Conservation (phyloP, 2,797 vertebrate species). For the Spea hammondii region DNA sequence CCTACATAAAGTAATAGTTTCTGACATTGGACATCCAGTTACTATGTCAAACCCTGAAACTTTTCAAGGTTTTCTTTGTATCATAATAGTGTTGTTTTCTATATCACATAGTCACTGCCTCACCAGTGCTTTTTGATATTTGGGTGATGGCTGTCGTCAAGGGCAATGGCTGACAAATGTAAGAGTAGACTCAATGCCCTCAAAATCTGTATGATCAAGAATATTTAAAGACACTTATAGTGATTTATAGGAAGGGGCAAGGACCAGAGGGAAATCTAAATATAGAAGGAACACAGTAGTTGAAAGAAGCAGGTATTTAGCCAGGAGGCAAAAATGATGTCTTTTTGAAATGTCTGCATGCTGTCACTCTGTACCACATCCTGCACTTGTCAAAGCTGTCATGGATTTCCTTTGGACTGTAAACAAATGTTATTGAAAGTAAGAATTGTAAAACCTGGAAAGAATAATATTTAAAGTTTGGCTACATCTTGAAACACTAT, state of each 20-base stretch:
- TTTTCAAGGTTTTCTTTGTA: neutral
- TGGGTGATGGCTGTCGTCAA: neutral
- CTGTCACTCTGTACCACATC: slow-evolving; percentile 43
- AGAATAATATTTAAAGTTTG: too few species aligned
- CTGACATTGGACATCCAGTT: neutral
- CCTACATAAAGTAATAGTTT: neutral
- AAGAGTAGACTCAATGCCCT: neutral
- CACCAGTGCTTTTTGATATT: neutral
- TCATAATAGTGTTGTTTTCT: neutral
- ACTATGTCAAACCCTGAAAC: neutral
- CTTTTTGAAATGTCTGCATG: slow-evolving; percentile 44
- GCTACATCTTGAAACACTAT: too few species aligned
- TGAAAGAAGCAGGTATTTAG: slow-evolving; percentile 47
- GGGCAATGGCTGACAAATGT: slow-evolving; percentile 17
- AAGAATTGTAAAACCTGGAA: too few species aligned
- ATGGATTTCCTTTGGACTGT: slow-evolving; percentile 23
- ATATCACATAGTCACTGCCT: neutral
- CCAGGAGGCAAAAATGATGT: slow-evolving; percentile 44
- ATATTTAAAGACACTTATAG: slow-evolving; percentile 22
- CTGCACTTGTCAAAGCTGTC: slow-evolving; percentile 40
- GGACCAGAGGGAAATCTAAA: slow-evolving; percentile 42
- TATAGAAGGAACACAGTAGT: slow-evolving; percentile 33
- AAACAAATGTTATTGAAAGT: neutral
- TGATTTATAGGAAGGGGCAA: slow-evolving; percentile 50
- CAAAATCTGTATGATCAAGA: slow-evolving; percentile 20